Evolutionary conservation across 2,888 invertebrate species (phyloP).

Genomic region (Onchidella celtica): DNA sequence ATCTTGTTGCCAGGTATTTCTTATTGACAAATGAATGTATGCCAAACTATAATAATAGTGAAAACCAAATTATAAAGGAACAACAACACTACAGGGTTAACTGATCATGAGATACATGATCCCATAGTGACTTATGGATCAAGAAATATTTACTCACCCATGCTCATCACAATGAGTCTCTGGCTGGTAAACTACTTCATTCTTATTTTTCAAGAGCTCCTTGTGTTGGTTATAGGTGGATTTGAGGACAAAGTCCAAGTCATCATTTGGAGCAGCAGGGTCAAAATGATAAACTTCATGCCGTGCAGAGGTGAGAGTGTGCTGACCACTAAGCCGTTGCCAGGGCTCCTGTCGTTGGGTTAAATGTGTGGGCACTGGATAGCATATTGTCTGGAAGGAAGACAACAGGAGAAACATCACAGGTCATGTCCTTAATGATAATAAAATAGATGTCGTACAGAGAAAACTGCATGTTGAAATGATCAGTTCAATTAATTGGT

Average conservation of each 20-base stretch:
- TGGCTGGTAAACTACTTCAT: conserved; percentile 77
- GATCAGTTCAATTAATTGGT: no score
- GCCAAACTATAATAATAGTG: no score
- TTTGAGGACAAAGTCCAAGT: conserved; percentile 79
- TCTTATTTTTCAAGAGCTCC: conserved; percentile 74
- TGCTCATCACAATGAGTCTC: conserved; percentile 76
- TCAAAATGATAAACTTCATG: conserved; percentile 77
- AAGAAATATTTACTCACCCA: no score
- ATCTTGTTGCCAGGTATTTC: no score
- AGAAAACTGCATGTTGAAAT: background rate
- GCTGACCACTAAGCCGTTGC: conserved; percentile 73
- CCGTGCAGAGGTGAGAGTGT: conserved; percentile 75
- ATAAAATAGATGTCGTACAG: background rate
- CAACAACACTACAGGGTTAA: no score
- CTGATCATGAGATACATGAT: no score
- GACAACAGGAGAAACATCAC: no score
- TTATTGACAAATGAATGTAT: no score
- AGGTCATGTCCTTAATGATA: no score
- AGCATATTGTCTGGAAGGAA: conserved; percentile 50
- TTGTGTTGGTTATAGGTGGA: conserved; percentile 78
- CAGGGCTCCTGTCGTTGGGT: conserved; percentile 77
- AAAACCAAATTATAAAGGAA: no score
- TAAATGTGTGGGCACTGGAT: conserved; percentile 72
- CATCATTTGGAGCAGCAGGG: conserved; percentile 78
- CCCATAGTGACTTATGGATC: no score